Percentiles rank a stretch among this genome's conserved stretches.
These are phyloP conservation scores for Glossophaga mutica DNA, from an alignment of 2,797 vertebrate species.

Conservation along the genomic window DNA sequence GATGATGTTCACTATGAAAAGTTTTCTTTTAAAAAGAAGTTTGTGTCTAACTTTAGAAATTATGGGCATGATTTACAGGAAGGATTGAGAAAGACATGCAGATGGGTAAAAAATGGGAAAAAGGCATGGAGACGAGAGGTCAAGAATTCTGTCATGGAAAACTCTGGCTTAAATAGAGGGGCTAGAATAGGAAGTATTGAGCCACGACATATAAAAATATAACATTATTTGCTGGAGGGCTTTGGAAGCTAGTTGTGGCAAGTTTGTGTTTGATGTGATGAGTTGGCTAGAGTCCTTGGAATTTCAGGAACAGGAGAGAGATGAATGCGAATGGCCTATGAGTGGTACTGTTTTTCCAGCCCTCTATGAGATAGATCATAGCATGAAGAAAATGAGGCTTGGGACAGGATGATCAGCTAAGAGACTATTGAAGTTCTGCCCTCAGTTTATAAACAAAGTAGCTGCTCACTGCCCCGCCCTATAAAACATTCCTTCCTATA, in stretches of 20 bases:
- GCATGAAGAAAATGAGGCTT: constrained; percentile 53
- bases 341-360: neutral
- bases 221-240: neutral
- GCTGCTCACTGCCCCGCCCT: neutral
- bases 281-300: constrained; percentile 13
- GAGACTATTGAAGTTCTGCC: constrained; percentile 30
- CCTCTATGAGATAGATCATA: constrained; percentile 13
- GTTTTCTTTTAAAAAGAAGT: neutral
- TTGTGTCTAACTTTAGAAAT: neutral
- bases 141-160: neutral
- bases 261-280: constrained; percentile 12
- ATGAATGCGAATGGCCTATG: constrained; percentile 42
- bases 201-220: neutral
- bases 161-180: neutral
- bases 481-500: constrained; percentile 37
- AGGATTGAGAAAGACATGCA: neutral
- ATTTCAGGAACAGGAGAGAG: neutral
- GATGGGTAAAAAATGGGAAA: neutral
- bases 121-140: neutral
- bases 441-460: constrained; percentile 62
- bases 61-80: neutral
- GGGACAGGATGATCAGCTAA: constrained; percentile 1
- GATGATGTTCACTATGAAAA: neutral
- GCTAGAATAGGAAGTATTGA: neutral
- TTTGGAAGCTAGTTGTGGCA: neutral